Percentiles rank a stretch among this genome's conserved stretches.
These are phyloP conservation scores for Cacatua alba DNA, from an alignment of 2,113 vertebrate genomes.

Conservation along the genomic window DNA sequence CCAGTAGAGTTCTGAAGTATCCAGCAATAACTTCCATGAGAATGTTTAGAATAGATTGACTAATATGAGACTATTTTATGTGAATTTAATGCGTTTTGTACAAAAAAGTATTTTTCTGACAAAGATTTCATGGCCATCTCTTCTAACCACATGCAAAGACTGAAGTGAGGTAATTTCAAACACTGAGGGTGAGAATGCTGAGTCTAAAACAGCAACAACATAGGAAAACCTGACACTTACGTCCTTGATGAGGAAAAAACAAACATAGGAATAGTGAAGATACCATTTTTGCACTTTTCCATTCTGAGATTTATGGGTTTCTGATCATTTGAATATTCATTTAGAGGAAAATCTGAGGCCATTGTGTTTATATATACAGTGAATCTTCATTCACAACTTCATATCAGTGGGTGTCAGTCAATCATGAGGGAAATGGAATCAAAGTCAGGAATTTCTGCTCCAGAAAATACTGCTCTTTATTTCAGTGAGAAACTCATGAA, in stretches of 20 bases:
- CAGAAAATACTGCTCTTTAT: not conserved
- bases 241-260: not conserved
- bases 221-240: not conserved
- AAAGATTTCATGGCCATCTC: not conserved
- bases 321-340: slow-evolving; percentile 14
- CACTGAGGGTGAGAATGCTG: not conserved
- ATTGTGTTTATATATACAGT: slow-evolving; percentile 3
- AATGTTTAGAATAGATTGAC: not conserved
- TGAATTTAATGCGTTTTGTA: not conserved
- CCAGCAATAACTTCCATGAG: not conserved
- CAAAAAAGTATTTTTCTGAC: not conserved
- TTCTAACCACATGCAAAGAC: not conserved
- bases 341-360: not conserved
- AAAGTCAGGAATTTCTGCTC: not conserved
- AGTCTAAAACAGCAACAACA: not conserved
- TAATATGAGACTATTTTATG: not conserved
- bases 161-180: not conserved
- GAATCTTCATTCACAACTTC: slow-evolving; percentile 7
- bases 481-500: not conserved
- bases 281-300: not conserved
- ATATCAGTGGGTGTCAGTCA: not conserved
- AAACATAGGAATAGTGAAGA: not conserved
- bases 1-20: not conserved
- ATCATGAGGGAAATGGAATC: not conserved
- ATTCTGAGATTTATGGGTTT: slow-evolving; percentile 20